Conservation (phyloP, 2,888 invertebrate species). For the Acleris laterana region DNA sequence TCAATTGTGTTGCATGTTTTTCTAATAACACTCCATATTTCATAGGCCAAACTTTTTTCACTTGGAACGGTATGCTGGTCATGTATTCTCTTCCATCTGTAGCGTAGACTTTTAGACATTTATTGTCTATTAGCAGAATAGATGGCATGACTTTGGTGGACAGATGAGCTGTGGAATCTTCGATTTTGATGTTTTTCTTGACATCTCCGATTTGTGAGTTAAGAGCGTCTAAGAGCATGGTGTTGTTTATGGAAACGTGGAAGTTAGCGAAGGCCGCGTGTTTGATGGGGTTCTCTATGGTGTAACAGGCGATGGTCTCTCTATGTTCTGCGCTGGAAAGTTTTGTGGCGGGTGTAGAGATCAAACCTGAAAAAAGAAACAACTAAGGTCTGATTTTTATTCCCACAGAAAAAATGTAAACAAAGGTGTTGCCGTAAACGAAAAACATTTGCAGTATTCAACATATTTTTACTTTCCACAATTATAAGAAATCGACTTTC, state of each 20-base stretch:
- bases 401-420: too few species aligned
- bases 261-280: slow-evolving; percentile 91
- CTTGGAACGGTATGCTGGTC: slow-evolving; percentile 91
- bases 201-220: slow-evolving; percentile 78
- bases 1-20: slow-evolving; percentile 81
- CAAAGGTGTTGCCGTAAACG: too few species aligned
- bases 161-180: slow-evolving; percentile 78
- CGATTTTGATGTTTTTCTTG: slow-evolving; percentile 77
- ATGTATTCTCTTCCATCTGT: slow-evolving; percentile 93
- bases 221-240: slow-evolving; percentile 80
- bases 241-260: slow-evolving; percentile 78
- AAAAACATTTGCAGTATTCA: too few species aligned
- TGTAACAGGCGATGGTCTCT: slow-evolving; percentile 88
- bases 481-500: too few species aligned
- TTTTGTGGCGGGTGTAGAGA: slow-evolving; percentile 80
- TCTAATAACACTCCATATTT: slow-evolving; percentile 94
- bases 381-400: too few species aligned
- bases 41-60: slow-evolving; percentile 92
- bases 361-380: slow-evolving; percentile 69
- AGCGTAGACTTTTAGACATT: slow-evolving; percentile 90
- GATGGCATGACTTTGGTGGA: slow-evolving; percentile 85
- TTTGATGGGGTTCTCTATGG: slow-evolving; percentile 91
- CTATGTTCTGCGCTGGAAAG: slow-evolving; percentile 78
- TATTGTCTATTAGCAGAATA: slow-evolving; percentile 89
- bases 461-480: too few species aligned